Base-by-base conservation (phyloP, 2,113 vertebrate genomes). In the Leptobrachium ailaonicum region DNA sequence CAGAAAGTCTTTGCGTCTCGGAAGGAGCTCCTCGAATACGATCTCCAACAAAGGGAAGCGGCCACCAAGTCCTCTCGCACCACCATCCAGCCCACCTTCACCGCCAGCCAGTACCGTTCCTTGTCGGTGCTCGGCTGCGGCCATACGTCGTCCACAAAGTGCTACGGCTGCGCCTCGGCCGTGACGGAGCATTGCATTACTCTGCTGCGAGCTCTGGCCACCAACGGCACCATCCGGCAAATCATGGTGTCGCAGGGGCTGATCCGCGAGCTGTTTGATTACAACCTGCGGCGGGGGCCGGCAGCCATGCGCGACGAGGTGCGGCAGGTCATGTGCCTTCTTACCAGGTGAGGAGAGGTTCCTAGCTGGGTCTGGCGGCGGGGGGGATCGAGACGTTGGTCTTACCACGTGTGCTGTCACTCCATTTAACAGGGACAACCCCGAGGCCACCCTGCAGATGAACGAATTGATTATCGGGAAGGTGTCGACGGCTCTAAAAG, bases 1-100 rank as follows among this genome's bases (percentile, higher is more conserved):
- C 89, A 99, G 98, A 99, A 98, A 96, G 98, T 99, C 4, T 96
- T 99, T 83, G 98, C 98, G n/a, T 99, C 98, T 0, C 95, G 98
- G 6, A 99, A 99, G 87, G 97, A 99, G 73, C 92, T 99, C 50
- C 86, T 99, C 83, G 98, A 99, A 74, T 99, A 99, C 0, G 98
- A 99, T 82, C 91, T 99, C 9, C 98, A 99, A 84, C 98, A 99
- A 85, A 91, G 97, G 41, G 98, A 99, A 81, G 98, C 97, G 0
- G 98, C 97, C 64, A 98, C 96, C 0, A 97, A 95, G 80, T 98
- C 96, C 0, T 99, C 96, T 0, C 93, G 97, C 41, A 94, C 90
- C 71, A 90, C 92, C 0, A 93, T 89, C 71, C 96, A 97, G 83
- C 98, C 97, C 83, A 98, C 96, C 0, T 94, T 99, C 84, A 99